These are phyloP conservation scores for Metridium senile DNA, from an alignment of 92 coral and sea anemone genomes.

Conservation along the genomic window DNA sequence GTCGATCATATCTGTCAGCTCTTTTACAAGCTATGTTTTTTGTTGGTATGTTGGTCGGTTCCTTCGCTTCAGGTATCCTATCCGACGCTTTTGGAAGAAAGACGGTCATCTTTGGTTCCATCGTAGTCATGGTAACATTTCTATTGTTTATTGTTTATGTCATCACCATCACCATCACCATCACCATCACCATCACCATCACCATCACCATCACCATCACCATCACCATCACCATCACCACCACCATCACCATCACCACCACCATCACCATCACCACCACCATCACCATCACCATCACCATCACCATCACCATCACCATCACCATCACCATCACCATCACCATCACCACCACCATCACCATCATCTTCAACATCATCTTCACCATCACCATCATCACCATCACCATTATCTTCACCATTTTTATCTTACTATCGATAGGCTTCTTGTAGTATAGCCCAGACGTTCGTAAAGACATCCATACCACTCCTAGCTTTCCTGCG, in stretches of 20 bases:
- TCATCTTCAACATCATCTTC: too few relatives aligned
- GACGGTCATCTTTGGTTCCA: background rate
- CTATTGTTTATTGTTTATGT: too few relatives aligned
- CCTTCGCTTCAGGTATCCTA: slow-evolving; percentile 7
- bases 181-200: background rate
- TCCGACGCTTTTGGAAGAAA: slow-evolving; percentile 16
- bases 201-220: background rate
- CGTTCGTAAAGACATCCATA: background rate
- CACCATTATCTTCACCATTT: too few relatives aligned
- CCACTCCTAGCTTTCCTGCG: slow-evolving; percentile 11
- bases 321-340: too few relatives aligned
- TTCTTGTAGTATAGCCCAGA: background rate
- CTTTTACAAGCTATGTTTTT: slow-evolving; percentile 15
- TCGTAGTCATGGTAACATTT: background rate
- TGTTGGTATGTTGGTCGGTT: slow-evolving; percentile 18
- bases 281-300: too few relatives aligned
- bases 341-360: too few relatives aligned
- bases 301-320: too few relatives aligned
- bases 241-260: too few relatives aligned
- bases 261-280: too few relatives aligned
- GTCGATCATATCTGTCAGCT: slow-evolving; percentile 8
- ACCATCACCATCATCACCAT: too few relatives aligned
- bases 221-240: too few relatives aligned
- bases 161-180: background rate
- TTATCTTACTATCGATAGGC: too few relatives aligned